phyloP scores from a whole-genome alignment of 2,113 vertebrate species.

The Phycodurus eques region DNA sequence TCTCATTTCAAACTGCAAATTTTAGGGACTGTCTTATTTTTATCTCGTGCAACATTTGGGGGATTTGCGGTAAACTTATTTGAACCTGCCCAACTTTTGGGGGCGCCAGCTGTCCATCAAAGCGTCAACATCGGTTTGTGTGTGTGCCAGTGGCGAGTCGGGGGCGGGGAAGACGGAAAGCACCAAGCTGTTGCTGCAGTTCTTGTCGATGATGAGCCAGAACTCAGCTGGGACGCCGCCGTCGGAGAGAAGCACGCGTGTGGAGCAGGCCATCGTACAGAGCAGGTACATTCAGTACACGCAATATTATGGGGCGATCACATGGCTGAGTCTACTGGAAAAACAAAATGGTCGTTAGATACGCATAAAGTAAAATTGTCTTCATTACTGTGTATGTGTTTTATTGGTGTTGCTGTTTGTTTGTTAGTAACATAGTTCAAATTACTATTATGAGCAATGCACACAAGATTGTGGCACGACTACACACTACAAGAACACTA shows the following conservation, averaged over 20 bases:
- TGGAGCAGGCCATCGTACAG: slow-evolving; percentile 89
- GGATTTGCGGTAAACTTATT: not conserved
- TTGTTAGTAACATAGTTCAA: too few relatives aligned
- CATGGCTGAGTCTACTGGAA: not conserved
- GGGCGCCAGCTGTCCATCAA: not conserved
- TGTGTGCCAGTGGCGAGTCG: slow-evolving; percentile 81
- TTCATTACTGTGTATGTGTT: too few relatives aligned
- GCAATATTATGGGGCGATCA: not conserved
- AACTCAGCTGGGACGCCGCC: slow-evolving; percentile 73
- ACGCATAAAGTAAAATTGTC: too few relatives aligned
- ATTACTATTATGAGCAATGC: too few relatives aligned
- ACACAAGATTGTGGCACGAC: too few relatives aligned
- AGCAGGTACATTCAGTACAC: slow-evolving; percentile 78
- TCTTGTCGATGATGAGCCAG: slow-evolving; percentile 90
- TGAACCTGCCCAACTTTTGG: not conserved
- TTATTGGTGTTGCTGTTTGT: too few relatives aligned
- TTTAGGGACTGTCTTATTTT: not conserved
- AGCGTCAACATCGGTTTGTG: slow-evolving; percentile 11
- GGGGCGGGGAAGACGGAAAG: slow-evolving; percentile 92
- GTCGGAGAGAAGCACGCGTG: slow-evolving; percentile 75
- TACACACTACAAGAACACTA: too few relatives aligned
- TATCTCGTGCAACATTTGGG: too few relatives aligned
- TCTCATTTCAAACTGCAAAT: too few relatives aligned
- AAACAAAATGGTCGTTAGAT: not conserved
- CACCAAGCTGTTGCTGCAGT: slow-evolving; percentile 88